phyloP scores from a whole-genome alignment of 2,797 vertebrate genomes.

The Acanthiza pusilla region DNA sequence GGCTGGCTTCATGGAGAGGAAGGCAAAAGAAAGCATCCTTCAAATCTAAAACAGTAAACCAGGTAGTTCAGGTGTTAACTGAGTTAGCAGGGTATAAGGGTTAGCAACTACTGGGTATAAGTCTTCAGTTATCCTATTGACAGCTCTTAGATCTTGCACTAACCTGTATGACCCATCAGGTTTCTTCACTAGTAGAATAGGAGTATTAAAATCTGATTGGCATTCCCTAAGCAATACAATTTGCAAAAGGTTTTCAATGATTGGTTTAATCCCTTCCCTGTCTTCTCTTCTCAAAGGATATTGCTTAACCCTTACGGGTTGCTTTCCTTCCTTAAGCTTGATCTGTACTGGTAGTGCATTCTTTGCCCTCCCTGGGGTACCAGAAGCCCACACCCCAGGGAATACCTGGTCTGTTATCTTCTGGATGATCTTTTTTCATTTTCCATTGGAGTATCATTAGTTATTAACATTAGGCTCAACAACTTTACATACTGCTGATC shows the following conservation, averaged over 20 bases:
- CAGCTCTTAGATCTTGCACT: not conserved
- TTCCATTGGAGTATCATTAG: not conserved
- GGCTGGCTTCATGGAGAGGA: not conserved
- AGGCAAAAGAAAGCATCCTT: not conserved
- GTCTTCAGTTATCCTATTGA: not conserved
- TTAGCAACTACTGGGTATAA: not conserved
- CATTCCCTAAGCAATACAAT: not conserved
- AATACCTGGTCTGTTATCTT: not conserved
- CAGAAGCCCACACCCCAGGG: not conserved
- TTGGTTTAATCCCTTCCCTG: not conserved
- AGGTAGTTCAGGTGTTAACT: not conserved
- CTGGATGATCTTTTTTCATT: not conserved
- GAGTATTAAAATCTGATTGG: too few species aligned
- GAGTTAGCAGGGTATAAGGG: not conserved
- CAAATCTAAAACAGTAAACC: not conserved
- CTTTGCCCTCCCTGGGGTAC: not conserved
- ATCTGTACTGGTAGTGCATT: not conserved
- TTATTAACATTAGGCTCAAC: not conserved
- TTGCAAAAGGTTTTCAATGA: not conserved
- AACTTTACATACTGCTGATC: not conserved
- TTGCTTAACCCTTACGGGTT: not conserved
- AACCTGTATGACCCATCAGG: not conserved
- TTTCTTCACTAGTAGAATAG: not conserved
- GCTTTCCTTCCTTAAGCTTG: not conserved
- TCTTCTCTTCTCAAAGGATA: not conserved